Evolutionary conservation across 2,797 vertebrate species (phyloP).

Genomic region (Rhinoraja longicauda): DNA sequence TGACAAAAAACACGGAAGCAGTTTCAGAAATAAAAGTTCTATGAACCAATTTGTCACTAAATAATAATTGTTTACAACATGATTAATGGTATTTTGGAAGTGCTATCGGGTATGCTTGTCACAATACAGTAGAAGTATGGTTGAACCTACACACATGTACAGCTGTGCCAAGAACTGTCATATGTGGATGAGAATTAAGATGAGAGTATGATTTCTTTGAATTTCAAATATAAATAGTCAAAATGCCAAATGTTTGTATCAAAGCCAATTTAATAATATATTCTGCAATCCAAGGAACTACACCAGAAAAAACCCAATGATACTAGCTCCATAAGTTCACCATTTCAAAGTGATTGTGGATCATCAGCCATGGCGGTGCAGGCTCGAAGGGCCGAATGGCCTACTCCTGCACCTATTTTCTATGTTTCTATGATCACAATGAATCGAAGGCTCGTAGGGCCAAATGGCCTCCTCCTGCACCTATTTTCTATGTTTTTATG

Average conservation of each 20-base stretch:
- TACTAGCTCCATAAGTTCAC: background rate
- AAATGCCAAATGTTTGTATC: background rate
- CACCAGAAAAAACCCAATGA: background rate
- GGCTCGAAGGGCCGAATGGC: too few relatives aligned
- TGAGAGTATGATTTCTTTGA: background rate
- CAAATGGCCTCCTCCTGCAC: too few relatives aligned
- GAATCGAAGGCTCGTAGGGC: too few relatives aligned
- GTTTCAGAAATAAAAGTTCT: background rate
- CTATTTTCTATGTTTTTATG: too few relatives aligned
- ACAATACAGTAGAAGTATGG: background rate
- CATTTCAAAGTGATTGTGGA: background rate
- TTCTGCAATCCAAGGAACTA: background rate
- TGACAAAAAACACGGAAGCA: background rate
- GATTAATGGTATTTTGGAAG: background rate
- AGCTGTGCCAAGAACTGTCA: background rate
- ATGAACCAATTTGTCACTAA: background rate
- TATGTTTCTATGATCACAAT: too few relatives aligned
- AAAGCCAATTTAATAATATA: slow-evolving; percentile 3
- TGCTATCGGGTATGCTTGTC: background rate
- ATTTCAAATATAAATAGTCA: background rate
- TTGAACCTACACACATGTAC: background rate
- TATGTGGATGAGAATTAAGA: background rate
- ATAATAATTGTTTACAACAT: background rate
- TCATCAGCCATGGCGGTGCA: too few relatives aligned
- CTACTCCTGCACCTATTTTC: too few relatives aligned